Evolutionary conservation across 2,113 vertebrate genomes (phyloP), one percentile per base, ranked within the genome.

Genomic region (Corydoras sp.): DNA sequence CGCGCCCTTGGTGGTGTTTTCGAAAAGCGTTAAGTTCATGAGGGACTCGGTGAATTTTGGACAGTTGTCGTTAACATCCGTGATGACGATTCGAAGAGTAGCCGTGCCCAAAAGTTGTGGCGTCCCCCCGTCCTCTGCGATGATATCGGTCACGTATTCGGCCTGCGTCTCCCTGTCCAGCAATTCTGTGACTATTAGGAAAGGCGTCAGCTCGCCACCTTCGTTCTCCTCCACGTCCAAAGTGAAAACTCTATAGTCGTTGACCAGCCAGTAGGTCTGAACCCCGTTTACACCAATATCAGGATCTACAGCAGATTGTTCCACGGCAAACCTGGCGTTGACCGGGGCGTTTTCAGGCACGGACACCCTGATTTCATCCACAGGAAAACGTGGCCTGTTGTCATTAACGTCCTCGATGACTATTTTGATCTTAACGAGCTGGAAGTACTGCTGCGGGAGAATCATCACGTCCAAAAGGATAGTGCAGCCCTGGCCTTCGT

Each of bases 221-320:
- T 96, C 95, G n/a, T 95, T 96, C 85, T 96, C 95, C 76, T 98
- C 96, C 69, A 97, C 95, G 0, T 97, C 94, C 84, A 99, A 72
- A 9, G 96, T 96, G 84, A 99, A 99, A 80, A 93, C 85, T 4
- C 91, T 92, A 0, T 92, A 94, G 81, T 96, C 91, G 43, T 97
- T 95, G 68, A 86, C 87, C 30, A 99, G 86, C 83, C 93, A 95
- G 80, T 98, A 98, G 6, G 93, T 98, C 86, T 98, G 95, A 8
- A 98, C 93, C 1, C 94, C 83, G 0, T 96, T 85, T 1, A 81
- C 81, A 14, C 94, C 95, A 60, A 92, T 56, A 29, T 98, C 97
- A 0, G 93, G 93, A 84, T 99, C 97, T 24, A 92, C 80, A 0
- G 97, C 96, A 0, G 95, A 92, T 50, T 95, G 97, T 80, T 99